phyloP scores from a whole-genome alignment of 1,140 invertebrate species.

The Atopsyche davidsoni region DNA sequence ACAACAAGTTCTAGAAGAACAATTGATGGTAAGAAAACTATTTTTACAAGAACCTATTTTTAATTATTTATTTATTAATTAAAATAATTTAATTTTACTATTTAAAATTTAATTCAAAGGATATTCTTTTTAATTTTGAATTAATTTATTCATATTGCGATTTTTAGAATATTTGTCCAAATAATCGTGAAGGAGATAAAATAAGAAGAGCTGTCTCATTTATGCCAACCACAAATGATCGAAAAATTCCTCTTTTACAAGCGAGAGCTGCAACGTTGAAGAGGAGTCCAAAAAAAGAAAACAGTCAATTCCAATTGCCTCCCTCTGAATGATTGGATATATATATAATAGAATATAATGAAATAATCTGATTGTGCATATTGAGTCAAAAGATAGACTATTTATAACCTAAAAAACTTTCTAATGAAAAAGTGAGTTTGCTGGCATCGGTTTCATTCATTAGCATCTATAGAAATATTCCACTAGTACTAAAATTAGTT shows the following conservation, averaged over 20 bases:
- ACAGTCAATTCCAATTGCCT: no score
- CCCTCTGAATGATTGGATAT: no score
- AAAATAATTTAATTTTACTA: conserved; percentile 4
- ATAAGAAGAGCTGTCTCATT: conserved; percentile 54
- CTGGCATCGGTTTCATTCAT: no score
- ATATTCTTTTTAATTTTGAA: neutral
- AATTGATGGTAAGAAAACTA: conserved; percentile 45
- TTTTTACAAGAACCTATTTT: neutral
- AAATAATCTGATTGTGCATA: no score
- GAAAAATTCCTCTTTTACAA: conserved; percentile 19
- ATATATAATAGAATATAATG: no score
- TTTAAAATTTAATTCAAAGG: neutral
- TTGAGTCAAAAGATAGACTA: no score
- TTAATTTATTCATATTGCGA: conserved; percentile 3
- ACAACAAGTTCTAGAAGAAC: conserved; percentile 58
- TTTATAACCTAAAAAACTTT: no score
- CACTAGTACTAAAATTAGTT: no score
- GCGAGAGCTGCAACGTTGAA: conserved; percentile 26
- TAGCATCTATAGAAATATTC: no score
- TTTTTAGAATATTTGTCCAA: conserved; percentile 30
- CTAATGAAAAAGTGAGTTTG: no score
- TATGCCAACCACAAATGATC: conserved; percentile 47
- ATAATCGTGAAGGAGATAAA: conserved; percentile 37
- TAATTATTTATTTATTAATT: neutral
- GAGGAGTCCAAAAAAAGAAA: conserved; percentile 21